These are phyloP conservation scores for Tetramorium parvispinum DNA, from an alignment of 1,140 invertebrate genomes.

Conservation along the genomic window DNA sequence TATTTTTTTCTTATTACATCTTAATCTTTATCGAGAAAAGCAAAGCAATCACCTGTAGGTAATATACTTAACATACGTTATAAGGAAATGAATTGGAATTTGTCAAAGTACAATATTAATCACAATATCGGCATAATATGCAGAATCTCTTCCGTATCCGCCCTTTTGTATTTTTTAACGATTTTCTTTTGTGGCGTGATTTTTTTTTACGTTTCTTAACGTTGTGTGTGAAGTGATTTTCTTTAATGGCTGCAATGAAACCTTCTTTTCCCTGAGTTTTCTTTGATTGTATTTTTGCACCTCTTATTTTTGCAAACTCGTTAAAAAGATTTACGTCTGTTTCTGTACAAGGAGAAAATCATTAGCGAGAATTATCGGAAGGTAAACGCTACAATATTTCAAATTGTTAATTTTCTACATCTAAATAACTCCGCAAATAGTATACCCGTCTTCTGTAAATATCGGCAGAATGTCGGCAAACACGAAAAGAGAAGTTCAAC, in stretches of 20 bases:
- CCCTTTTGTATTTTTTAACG: background rate
- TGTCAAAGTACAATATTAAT: constrained; percentile 3
- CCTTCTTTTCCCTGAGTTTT: background rate
- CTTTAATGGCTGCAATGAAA: background rate
- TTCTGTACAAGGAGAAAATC: background rate
- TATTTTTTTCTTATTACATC: background rate
- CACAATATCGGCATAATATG: background rate
- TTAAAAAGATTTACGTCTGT: background rate
- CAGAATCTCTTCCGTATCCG: background rate
- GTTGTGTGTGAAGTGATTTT: background rate
- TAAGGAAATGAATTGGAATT: background rate
- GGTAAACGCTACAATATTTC: background rate
- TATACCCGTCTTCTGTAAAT: background rate
- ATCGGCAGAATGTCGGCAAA: background rate
- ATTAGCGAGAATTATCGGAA: background rate
- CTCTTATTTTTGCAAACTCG: constrained; percentile 7
- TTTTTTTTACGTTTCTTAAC: no score
- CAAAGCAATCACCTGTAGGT: background rate
- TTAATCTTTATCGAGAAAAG: background rate
- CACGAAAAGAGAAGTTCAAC: background rate
- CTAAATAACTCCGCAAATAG: constrained; percentile 5
- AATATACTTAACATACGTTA: background rate
- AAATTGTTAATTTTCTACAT: background rate
- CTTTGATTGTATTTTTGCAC: background rate
- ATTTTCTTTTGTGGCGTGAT: no score